These are phyloP conservation scores for Prenolepis imparis DNA, from an alignment of 2,888 invertebrate genomes.

Conservation along the genomic window DNA sequence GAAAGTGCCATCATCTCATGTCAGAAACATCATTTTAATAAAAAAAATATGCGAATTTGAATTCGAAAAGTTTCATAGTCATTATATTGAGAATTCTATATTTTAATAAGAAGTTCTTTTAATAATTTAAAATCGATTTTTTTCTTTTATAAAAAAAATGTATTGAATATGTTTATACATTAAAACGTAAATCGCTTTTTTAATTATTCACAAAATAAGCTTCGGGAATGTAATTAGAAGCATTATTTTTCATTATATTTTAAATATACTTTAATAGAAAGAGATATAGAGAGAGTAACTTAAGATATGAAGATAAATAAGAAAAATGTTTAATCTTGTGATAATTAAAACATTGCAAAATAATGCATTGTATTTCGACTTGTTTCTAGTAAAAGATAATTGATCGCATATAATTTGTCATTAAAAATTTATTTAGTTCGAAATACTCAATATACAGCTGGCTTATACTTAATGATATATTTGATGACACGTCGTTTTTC, in stretches of 20 bases:
- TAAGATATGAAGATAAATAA: neutral
- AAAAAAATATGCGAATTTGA: constrained; percentile 9
- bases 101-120: neutral
- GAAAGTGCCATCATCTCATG: constrained; percentile 59
- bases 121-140: neutral
- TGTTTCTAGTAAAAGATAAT: neutral
- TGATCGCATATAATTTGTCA: neutral
- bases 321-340: neutral
- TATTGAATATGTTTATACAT: too few relatives aligned
- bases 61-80: neutral
- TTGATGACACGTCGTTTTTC: neutral
- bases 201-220: neutral
- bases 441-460: neutral
- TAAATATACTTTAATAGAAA: neutral
- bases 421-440: neutral
- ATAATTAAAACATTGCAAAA: neutral
- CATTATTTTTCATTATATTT: neutral
- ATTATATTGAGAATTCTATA: neutral
- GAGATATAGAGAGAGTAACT: too few relatives aligned
- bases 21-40: constrained; percentile 1
- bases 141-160: neutral
- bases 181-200: too few relatives aligned
- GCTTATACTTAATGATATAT: neutral
- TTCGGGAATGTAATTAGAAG: neutral
- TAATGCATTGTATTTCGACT: neutral